Evolutionary conservation across 2,797 vertebrate genomes (phyloP).

Genomic region (Microctenopoma lineatum): DNA sequence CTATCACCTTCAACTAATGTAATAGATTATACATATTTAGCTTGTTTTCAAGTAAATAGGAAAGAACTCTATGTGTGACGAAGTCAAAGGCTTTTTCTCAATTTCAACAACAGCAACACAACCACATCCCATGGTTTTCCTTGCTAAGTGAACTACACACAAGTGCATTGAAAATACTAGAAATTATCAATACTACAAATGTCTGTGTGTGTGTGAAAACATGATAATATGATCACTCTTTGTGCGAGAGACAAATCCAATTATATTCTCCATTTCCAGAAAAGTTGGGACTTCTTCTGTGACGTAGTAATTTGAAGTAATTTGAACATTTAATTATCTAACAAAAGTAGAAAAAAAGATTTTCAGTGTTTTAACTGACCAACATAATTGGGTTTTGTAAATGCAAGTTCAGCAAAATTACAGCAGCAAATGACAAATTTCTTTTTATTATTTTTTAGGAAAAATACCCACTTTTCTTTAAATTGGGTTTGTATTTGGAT

Average conservation of each 20-base stretch:
- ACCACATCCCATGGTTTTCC: constrained; percentile 20
- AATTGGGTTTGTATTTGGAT: too few relatives aligned
- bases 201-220: constrained; percentile 62
- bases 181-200: constrained; percentile 49
- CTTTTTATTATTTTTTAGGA: too few relatives aligned
- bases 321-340: too few relatives aligned
- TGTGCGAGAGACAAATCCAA: neutral
- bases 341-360: too few relatives aligned
- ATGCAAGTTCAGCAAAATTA: too few relatives aligned
- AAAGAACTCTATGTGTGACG: constrained; percentile 51
- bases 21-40: constrained; percentile 15
- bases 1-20: constrained; percentile 33
- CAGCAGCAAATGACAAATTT: too few relatives aligned
- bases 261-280: too few relatives aligned
- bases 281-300: too few relatives aligned
- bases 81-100: constrained; percentile 32
- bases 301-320: too few relatives aligned
- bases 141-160: constrained; percentile 11
- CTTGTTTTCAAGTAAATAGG: constrained; percentile 27
- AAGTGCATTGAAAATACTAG: constrained; percentile 38
- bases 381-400: too few relatives aligned
- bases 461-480: too few relatives aligned
- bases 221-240: neutral
- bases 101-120: constrained; percentile 30
- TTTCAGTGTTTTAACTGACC: too few relatives aligned